Conservation (phyloP, 2,113 vertebrate species). For the Tetrao urogallus region DNA sequence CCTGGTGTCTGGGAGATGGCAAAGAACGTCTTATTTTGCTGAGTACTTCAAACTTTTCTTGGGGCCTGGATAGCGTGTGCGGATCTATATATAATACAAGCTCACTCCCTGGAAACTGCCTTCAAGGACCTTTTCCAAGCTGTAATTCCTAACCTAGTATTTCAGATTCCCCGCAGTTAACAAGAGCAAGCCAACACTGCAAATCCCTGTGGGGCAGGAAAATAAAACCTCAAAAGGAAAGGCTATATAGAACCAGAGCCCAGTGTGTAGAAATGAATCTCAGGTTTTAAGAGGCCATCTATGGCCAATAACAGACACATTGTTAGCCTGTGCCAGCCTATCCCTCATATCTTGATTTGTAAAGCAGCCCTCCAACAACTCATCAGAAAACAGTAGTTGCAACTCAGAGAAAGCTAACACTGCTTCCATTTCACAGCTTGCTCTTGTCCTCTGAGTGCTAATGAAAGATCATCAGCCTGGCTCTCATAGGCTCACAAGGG, state of each 20-base stretch:
- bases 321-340: background rate
- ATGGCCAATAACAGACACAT: fast-evolving
- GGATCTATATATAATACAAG: background rate
- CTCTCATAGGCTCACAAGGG: background rate
- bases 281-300: background rate
- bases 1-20: background rate
- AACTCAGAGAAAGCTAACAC: background rate
- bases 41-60: background rate
- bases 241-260: background rate
- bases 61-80: background rate
- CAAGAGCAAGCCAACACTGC: background rate
- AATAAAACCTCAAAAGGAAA: background rate
- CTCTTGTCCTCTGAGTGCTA: background rate
- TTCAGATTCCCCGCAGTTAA: background rate
- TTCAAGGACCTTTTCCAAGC: background rate
- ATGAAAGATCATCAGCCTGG: background rate
- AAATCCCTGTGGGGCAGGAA: background rate
- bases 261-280: background rate
- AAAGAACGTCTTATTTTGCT: background rate
- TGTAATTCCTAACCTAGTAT: background rate
- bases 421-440: background rate
- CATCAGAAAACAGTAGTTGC: background rate
- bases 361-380: background rate
- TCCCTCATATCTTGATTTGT: background rate
- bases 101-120: background rate